Base-by-base conservation (phyloP, 2,797 vertebrate genomes). In the Carduelis carduelis region DNA sequence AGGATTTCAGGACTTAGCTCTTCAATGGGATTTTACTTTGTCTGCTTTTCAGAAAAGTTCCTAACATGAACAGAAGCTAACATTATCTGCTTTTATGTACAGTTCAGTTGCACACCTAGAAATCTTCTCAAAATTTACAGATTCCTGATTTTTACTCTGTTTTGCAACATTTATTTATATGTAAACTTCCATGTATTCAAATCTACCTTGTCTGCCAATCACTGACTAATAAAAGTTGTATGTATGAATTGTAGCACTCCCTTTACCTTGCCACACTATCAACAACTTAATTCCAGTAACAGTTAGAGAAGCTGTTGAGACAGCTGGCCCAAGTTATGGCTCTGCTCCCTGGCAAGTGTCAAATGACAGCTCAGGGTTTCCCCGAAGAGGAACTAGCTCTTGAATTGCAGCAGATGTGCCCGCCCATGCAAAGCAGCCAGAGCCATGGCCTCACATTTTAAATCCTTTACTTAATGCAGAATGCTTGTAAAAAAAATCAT, bases 191-290 rank as follows among this genome's bases (percentile, higher is more conserved):
- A 5, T 39, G 24, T 30, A 57, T 61, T 84, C 47, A 68, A 79
- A 61, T 74, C 63, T 50, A 81, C 50, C 49, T 69, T 89, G 89
- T n/a, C 80, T 93, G 56, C 89, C 72, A 81, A 63, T n/a, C 39
- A 57, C 52, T 86, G 63, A 92, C 81, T 85, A 97, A 96, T 97
- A 97, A 96, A 96, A 47, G 24, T 60, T 92, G 61, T 75, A 65
- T 34, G 41, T 61, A 90, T 37, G 18, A 74, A 35, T 10, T 43
- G 50, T 22, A 89, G 83, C 49, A 55, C 37, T 59, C 39, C 77
- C 66, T 80, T 85, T 66, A 28, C 30, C 74, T 78, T 69, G 57
- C 37, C 43, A 44, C 7, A 2, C n/a, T 27, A 5, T 27, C 35
- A 71, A 57, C 26, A 50, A 14, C 8, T 41, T 70, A 13, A 37